These are phyloP conservation scores for Ips nitidus DNA, from an alignment of 1,140 invertebrate genomes.

Conservation along the genomic window DNA sequence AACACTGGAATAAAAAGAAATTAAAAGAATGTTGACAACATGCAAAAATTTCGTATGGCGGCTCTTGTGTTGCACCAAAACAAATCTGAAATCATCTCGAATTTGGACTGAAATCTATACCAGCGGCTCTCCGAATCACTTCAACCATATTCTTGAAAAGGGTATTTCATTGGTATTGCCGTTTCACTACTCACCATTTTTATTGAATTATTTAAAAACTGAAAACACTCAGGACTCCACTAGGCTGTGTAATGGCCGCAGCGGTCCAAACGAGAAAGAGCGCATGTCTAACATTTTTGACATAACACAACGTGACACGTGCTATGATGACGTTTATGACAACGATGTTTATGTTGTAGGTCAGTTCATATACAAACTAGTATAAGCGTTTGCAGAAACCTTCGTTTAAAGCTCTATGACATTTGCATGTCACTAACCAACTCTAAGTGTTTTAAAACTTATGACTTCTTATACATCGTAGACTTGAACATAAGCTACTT, in stretches of 20 bases:
- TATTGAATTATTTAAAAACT: slow-evolving; percentile 38
- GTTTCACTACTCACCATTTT: slow-evolving; percentile 43
- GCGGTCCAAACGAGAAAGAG: slow-evolving; percentile 13
- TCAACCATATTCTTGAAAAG: too few relatives aligned
- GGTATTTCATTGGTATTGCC: too few relatives aligned
- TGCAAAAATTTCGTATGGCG: not conserved
- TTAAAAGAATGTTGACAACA: not conserved
- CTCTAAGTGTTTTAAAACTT: too few relatives aligned
- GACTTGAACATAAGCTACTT: too few relatives aligned
- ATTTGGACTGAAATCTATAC: not conserved
- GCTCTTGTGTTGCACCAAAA: slow-evolving; percentile 1
- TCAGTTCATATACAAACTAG: too few relatives aligned
- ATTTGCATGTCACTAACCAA: too few relatives aligned
- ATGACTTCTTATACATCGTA: too few relatives aligned
- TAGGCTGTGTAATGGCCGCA: slow-evolving; percentile 4
- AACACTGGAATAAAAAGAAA: not conserved
- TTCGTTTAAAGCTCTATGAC: too few relatives aligned
- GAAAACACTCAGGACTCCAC: slow-evolving; percentile 13
- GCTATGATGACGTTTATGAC: not conserved
- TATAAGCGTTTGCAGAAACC: too few relatives aligned
- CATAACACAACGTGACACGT: not conserved
- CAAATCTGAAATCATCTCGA: slow-evolving; percentile 39
- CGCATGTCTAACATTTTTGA: slow-evolving; percentile 6
- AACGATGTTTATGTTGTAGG: too few relatives aligned
- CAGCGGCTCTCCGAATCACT: too few relatives aligned